phyloP scores from a whole-genome alignment of 2,113 vertebrate genomes.

The Malurus melanocephalus region DNA sequence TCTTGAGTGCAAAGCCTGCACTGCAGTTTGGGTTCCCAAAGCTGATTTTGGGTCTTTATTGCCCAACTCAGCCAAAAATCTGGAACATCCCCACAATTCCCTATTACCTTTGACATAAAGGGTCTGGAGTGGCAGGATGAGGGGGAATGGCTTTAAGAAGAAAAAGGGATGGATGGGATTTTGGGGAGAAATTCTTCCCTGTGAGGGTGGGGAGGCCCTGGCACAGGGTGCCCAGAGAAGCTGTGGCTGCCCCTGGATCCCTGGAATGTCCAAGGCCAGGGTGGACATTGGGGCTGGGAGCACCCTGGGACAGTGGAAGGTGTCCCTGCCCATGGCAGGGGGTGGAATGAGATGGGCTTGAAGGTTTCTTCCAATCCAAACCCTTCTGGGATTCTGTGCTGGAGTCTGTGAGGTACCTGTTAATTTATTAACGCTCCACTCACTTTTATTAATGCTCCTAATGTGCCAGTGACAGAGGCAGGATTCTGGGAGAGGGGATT shows the following conservation, averaged over 20 bases:
- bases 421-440: neutral
- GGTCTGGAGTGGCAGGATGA: neutral
- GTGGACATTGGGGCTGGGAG: accelerated
- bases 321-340: neutral
- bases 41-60: neutral
- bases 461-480: neutral
- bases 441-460: neutral
- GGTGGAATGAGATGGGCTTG: neutral
- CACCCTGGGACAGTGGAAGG: accelerated
- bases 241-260: neutral
- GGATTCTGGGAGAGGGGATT: neutral
- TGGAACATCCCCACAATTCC: neutral
- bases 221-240: neutral
- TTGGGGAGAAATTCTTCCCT: neutral
- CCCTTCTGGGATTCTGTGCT: neutral
- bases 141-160: neutral
- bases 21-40: neutral
- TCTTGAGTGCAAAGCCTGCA: neutral
- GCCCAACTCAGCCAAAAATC: neutral
- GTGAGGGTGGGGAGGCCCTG: neutral
- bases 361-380: neutral
- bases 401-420: neutral
- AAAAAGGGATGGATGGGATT: neutral
- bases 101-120: neutral
- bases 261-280: neutral